phyloP scores from a whole-genome alignment of 2,797 vertebrate species.

The Gallinago nigripennis region DNA sequence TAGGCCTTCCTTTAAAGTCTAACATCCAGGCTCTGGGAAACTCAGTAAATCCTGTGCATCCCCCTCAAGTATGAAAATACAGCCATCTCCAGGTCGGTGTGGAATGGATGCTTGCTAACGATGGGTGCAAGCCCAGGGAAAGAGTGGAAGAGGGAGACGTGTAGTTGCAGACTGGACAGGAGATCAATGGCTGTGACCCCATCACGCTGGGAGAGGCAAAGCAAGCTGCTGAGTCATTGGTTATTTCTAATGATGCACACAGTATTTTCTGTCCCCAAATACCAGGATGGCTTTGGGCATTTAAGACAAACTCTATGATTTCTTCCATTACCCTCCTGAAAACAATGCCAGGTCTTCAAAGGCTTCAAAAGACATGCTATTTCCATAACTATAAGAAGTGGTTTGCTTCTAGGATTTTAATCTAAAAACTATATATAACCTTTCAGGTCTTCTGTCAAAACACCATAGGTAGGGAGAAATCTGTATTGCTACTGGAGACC shows the following conservation, averaged over 20 bases:
- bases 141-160: background rate
- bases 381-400: background rate
- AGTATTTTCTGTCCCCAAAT: background rate
- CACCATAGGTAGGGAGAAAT: background rate
- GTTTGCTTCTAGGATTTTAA: background rate
- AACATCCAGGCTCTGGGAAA: background rate
- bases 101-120: background rate
- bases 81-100: background rate
- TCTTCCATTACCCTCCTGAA: background rate
- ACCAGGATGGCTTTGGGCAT: background rate
- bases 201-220: background rate
- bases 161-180: background rate
- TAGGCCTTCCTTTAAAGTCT: background rate
- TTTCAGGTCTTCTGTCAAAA: background rate
- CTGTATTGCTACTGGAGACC: conserved; percentile 1
- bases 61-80: background rate
- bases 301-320: background rate
- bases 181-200: background rate
- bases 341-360: background rate
- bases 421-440: background rate
- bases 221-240: background rate
- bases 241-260: background rate
- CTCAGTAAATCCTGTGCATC: background rate
- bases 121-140: background rate
- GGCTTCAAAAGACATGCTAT: background rate